These are phyloP conservation scores for Microcebus jonahi DNA, from an alignment of 2,113 vertebrate genomes.

Conservation along the genomic window DNA sequence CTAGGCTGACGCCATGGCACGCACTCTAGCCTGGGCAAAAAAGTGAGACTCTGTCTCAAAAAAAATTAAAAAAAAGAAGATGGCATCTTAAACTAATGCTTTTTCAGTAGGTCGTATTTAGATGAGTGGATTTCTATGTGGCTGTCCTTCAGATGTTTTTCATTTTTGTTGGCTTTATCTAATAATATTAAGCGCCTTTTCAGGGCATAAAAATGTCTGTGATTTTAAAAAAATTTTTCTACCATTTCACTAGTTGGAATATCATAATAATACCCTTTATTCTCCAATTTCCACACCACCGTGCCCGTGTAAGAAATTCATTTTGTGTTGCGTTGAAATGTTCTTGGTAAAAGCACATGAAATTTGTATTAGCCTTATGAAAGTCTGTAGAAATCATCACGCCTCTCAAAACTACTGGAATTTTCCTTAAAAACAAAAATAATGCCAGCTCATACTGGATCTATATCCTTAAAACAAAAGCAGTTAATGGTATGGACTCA, in stretches of 20 bases:
- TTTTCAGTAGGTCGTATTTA: slow-evolving; percentile 29
- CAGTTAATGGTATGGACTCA: background rate
- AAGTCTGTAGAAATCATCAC: slow-evolving; percentile 27
- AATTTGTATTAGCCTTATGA: slow-evolving; percentile 11
- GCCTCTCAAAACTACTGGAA: background rate
- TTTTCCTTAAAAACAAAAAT: slow-evolving; percentile 51
- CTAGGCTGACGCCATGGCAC: no score
- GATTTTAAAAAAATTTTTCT: background rate
- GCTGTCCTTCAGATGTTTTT: background rate
- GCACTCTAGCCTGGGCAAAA: no score
- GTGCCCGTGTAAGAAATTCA: background rate
- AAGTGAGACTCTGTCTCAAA: no score
- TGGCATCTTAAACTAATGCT: background rate
- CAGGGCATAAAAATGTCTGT: background rate
- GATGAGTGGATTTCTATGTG: background rate
- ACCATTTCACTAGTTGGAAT: background rate
- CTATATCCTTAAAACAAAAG: background rate
- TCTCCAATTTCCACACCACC: background rate
- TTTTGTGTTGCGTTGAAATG: slow-evolving; percentile 51
- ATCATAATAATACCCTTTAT: background rate
- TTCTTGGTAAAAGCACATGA: background rate
- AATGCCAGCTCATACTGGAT: background rate
- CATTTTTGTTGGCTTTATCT: background rate
- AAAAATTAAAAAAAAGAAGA: background rate
- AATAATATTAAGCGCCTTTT: background rate